These are phyloP conservation scores for Ardeotis arabs DNA, from an alignment of 2,113 vertebrate genomes.

Conservation along the genomic window DNA sequence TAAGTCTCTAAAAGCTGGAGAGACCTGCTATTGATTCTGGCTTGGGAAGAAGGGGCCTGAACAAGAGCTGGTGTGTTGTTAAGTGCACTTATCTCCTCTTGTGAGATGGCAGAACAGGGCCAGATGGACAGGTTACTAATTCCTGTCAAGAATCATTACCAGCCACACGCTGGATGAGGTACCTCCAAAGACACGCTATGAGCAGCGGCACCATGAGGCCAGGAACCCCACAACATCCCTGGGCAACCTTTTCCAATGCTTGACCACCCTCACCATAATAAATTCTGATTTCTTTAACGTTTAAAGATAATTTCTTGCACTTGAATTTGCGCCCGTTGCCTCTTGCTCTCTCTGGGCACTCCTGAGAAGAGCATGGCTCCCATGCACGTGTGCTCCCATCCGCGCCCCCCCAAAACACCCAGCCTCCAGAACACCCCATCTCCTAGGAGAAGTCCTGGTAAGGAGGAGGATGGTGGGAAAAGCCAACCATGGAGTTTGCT, in stretches of 20 bases:
- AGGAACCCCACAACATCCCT: fast-evolving
- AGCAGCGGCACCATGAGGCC: neutral
- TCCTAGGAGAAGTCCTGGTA: neutral
- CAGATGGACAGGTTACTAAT: conserved; percentile 9
- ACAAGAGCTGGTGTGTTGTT: conserved; percentile 9
- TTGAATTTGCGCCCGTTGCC: fast-evolving
- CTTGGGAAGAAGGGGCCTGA: conserved; percentile 36
- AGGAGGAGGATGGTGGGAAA: neutral
- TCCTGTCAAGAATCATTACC: neutral
- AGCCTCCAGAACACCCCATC: neutral
- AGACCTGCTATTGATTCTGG: conserved; percentile 45
- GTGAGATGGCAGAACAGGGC: neutral
- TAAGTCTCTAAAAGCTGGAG: conserved; percentile 59
- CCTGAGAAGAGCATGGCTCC: neutral
- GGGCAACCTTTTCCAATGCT: neutral
- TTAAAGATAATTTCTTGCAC: neutral
- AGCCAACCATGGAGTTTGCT: fast-evolving
- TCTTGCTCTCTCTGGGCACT: neutral
- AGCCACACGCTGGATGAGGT: neutral
- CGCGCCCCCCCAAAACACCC: neutral
- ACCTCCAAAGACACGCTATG: neutral
- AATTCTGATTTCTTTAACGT: neutral
- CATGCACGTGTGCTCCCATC: too few relatives aligned
- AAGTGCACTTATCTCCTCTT: conserved; percentile 19
- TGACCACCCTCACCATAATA: neutral